Base-by-base conservation (phyloP, 2,888 invertebrate genomes). In the Drosophila diplacantha region DNA sequence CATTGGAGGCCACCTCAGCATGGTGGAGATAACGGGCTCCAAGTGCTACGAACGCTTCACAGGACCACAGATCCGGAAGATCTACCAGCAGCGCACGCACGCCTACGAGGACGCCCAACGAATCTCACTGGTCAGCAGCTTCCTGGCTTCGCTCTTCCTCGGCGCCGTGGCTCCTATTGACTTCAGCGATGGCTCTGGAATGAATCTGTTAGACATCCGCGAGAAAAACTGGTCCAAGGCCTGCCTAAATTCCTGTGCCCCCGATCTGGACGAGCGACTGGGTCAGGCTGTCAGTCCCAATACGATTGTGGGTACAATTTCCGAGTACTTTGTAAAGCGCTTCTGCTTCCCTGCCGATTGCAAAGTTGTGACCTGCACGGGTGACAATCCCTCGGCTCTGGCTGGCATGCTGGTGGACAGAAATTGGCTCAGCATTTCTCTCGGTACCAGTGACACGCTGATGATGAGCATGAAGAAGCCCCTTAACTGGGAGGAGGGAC, bases 401-500 rank as follows among this genome's bases (percentile, higher is more conserved):
- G 92, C 94, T 69, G 95, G 95, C 92, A 93, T 98, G 90, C 91
- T 94, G 35, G 90, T 97, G 5, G 91, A 91, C 16, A 89, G 93
- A 34, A 94, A 93, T 54, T 97, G 97, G 90, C 90, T 98, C 20
- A 95, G 95, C 0, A 93, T 97, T 43, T 96, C 96, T 77, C 89
- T 96, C 56, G 97, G 99, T 8, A 98, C 98, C 0, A 98, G 97
- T 87, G 98, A 99, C 88, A 97, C 97, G 0, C 87, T 97, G 2
- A 94, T 98, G 83, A 89, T 95, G 60, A 95, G 94, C 88, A 89
- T 96, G 7, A 89, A 91, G 24, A 89, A 92, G 31, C 93, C 95
- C 0, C 91, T 91, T 47, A 90, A 91, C 6, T 90, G 93, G 0
- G 88, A 92, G 1, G 93, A 95, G 55, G 97, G 97, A 0, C 96